These are phyloP conservation scores for Octopus sinensis DNA, from an alignment of 1,140 invertebrate genomes.

Conservation along the genomic window DNA sequence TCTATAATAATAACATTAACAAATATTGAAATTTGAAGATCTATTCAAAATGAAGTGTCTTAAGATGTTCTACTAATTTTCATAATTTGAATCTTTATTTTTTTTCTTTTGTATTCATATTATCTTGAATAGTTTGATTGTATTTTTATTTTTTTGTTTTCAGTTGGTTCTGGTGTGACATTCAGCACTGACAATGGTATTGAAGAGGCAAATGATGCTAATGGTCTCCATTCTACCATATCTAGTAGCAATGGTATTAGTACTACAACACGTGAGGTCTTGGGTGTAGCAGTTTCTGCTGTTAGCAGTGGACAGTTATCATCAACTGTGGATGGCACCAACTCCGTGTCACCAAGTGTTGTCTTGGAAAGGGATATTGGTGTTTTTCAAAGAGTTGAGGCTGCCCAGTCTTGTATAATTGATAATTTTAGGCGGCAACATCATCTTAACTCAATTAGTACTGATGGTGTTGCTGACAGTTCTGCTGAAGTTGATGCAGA, in stretches of 20 bases:
- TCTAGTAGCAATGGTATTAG: not conserved
- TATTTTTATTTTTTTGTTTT: not conserved
- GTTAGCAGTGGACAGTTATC: not conserved
- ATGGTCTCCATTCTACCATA: slow-evolving; percentile 11
- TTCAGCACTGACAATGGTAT: not conserved
- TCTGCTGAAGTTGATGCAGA: not conserved
- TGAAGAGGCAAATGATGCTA: slow-evolving; percentile 1
- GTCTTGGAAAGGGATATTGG: not conserved
- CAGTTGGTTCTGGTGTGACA: not conserved
- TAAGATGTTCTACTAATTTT: no score
- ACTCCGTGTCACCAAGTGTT: not conserved
- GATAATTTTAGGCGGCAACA: not conserved
- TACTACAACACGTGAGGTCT: not conserved
- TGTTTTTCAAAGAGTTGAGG: not conserved
- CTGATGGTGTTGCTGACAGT: not conserved
- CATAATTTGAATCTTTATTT: no score
- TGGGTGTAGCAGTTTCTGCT: not conserved
- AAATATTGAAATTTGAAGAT: no score
- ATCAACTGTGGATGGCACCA: not conserved
- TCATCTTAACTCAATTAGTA: not conserved
- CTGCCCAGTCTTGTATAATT: not conserved
- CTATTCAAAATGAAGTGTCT: no score
- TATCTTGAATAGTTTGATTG: no score
- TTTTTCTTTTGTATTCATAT: no score
- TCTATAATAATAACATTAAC: no score